Evolutionary conservation across 2,113 vertebrate genomes (phyloP).

Genomic region (Macrotis lagotis): DNA sequence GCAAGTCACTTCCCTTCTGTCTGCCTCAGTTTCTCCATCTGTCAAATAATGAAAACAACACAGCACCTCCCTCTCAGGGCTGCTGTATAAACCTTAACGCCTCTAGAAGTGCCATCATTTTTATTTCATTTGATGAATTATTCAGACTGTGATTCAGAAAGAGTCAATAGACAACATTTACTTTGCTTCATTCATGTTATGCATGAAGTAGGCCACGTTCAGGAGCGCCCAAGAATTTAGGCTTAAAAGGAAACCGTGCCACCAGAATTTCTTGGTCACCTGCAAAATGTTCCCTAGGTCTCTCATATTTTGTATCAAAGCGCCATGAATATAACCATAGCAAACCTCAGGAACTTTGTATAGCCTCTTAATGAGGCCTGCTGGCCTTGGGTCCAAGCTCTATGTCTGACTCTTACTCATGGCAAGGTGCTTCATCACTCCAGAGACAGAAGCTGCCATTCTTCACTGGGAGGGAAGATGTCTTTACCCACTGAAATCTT

Average conservation of each 20-base stretch:
- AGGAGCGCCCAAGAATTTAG: too few species aligned
- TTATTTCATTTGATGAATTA: neutral
- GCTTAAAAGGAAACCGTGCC: neutral
- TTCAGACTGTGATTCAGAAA: neutral
- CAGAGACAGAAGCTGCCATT: neutral
- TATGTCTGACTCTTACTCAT: neutral
- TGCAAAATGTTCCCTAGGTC: neutral
- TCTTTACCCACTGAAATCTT: neutral
- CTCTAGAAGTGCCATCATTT: neutral
- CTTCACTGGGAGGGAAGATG: neutral
- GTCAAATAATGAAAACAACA: neutral
- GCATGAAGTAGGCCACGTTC: neutral
- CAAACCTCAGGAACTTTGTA: neutral
- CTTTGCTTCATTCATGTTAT: neutral
- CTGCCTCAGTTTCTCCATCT: neutral
- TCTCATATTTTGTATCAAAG: neutral
- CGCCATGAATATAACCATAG: constrained; percentile 2
- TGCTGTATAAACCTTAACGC: neutral
- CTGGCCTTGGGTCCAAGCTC: neutral
- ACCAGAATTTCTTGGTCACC: neutral
- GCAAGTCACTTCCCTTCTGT: neutral
- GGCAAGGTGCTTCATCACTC: neutral
- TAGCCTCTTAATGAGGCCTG: too few species aligned
- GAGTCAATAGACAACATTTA: neutral
- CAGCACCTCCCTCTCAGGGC: neutral